Evolutionary conservation across 2,888 invertebrate species (phyloP).

Genomic region (Tetranychus piercei): DNA sequence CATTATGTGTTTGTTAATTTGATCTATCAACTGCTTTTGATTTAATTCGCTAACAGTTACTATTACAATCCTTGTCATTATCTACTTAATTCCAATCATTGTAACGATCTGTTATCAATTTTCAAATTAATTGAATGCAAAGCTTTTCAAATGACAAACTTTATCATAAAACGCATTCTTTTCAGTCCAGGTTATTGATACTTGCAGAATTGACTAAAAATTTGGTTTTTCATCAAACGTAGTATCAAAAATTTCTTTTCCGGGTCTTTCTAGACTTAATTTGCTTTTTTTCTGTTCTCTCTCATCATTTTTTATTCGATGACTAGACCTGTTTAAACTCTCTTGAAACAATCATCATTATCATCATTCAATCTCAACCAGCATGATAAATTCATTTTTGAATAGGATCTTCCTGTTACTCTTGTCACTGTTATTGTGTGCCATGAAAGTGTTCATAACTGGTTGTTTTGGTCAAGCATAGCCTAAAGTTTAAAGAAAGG

Average conservation of each 20-base stretch:
- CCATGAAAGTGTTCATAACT: background rate
- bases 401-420: background rate
- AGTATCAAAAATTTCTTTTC: background rate
- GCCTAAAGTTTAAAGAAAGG: background rate
- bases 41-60: too few species aligned
- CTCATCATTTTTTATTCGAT: background rate
- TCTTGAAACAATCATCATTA: background rate
- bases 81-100: too few species aligned
- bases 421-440: background rate
- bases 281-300: background rate
- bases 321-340: background rate
- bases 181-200: too few species aligned
- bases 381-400: background rate
- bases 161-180: too few species aligned
- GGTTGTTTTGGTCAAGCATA: background rate
- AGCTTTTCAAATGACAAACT: too few species aligned
- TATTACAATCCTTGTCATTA: too few species aligned
- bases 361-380: background rate
- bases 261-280: background rate
- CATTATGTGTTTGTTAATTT: too few species aligned
- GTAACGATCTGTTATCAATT: too few species aligned
- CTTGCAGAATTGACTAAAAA: too few species aligned
- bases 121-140: too few species aligned
- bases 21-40: too few species aligned
- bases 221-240: background rate